Percentiles rank a stretch among this genome's conserved stretches.
These are phyloP conservation scores for Pleuronectes platessa DNA, from an alignment of 2,113 vertebrate genomes.

Conservation along the genomic window DNA sequence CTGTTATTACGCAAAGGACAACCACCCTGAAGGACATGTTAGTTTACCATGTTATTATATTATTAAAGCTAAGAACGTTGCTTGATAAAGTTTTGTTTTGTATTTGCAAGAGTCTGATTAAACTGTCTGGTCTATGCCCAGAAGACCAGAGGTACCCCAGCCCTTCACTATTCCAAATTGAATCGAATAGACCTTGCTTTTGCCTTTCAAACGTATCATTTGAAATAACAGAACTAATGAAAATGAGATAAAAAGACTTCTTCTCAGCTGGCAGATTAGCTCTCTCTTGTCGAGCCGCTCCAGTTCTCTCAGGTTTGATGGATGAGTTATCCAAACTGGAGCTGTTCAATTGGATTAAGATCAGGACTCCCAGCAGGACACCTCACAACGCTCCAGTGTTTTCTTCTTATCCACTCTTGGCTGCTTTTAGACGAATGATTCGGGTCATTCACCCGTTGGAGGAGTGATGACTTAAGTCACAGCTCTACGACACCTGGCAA, in stretches of 20 bases:
- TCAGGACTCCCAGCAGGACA: not conserved
- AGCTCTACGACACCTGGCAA: not conserved
- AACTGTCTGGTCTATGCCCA: no score
- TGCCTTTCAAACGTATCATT: not conserved
- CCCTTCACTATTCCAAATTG: no score
- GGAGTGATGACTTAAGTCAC: not conserved
- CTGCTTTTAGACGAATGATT: not conserved
- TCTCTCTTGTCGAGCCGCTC: not conserved
- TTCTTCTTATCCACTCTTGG: not conserved
- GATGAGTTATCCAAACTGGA: not conserved
- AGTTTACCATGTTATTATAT: no score
- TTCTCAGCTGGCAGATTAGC: not conserved
- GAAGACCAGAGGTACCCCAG: no score
- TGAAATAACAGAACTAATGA: no score
- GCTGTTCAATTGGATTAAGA: not conserved
- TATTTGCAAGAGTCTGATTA: no score
- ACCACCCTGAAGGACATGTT: no score
- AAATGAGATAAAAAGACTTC: not conserved
- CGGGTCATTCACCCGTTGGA: not conserved
- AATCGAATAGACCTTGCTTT: no score
- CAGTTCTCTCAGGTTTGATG: conserved; percentile 1
- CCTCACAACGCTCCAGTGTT: not conserved
- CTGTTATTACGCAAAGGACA: no score
- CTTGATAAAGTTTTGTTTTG: no score
- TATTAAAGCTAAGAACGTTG: no score